Base-by-base conservation (phyloP, 2,888 invertebrate genomes). In the Sarcophaga subvicina region DNA sequence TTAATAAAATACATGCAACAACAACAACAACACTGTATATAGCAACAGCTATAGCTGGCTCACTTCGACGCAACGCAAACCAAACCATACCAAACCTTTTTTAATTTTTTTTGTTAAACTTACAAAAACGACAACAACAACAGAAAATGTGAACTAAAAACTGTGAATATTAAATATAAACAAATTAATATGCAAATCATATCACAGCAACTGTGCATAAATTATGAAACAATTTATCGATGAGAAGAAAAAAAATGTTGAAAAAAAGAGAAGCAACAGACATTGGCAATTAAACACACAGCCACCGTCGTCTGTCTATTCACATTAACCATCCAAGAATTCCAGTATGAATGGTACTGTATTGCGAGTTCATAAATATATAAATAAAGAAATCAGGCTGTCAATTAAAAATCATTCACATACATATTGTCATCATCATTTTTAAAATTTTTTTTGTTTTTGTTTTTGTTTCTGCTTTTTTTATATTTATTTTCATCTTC, bases 331-430 rank as follows among this genome's bases (percentile, higher is more conserved):
- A 37, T 8, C 37, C 37, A 37, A 37, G 37, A 37, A 37, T 37
- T 2, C 37, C 54, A 54, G 2, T 54, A 54, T 54, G 54, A 10
- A 54, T 0, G 5, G 12, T 49, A 12, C 14, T 49, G 49, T 14
- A 2, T 49, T 49, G 14, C 49, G 5, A n/a, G 17, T 78, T 66
- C 70, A 69, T 80, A 77, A 69, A 69, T 78, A 83, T 80, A 71
- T 72, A 86, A 89, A 90, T 90, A 85, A 89, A 90, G 89, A 90
- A 90, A 90, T 91, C 90, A 91, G 89, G 89, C 88, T 89, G 85
- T 83, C 89, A 83, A 88, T 88, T 88, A 88, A 88, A 54, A 76
- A 78, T 80, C 88, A 90, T 91, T 91, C 89, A 83, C 90, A 90
- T 90, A 83, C 90, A 90, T 91, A 89, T 89, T 90, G 88, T 85